Conservation (phyloP, 2,113 vertebrate genomes). For the Miniopterus natalensis region DNA sequence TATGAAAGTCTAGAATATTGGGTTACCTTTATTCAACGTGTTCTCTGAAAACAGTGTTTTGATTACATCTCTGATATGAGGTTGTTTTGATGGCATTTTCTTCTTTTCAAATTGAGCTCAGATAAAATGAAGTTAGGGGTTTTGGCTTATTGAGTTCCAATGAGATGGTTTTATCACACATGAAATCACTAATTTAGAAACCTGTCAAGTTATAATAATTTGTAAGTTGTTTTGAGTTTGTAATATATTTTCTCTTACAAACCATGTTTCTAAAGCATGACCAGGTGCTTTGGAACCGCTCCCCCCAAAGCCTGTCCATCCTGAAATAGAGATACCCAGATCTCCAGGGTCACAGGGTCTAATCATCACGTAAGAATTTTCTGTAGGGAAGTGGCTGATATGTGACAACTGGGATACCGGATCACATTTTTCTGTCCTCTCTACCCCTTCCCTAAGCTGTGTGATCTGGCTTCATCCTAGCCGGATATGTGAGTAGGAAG, state of each 20-base stretch:
- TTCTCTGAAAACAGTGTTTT: slow-evolving; percentile 50
- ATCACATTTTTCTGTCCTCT: background rate
- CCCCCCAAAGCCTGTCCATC: background rate
- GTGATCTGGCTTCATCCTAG: background rate
- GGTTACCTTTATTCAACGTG: background rate
- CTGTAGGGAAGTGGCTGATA: background rate
- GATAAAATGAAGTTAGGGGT: slow-evolving; percentile 13
- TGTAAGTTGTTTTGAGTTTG: slow-evolving; percentile 47
- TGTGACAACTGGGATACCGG: background rate
- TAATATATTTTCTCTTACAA: slow-evolving; percentile 5
- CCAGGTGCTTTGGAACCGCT: background rate
- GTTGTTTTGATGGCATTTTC: slow-evolving; percentile 59
- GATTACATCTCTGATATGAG: background rate
- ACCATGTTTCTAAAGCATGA: background rate
- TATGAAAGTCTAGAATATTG: slow-evolving; percentile 20
- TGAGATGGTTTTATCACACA: slow-evolving; percentile 46
- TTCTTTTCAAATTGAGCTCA: background rate
- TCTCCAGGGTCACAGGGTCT: background rate
- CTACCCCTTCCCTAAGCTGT: background rate
- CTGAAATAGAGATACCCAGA: background rate
- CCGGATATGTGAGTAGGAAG: background rate
- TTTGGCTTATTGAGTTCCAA: background rate
- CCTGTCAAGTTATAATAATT: background rate
- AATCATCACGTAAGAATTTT: background rate
- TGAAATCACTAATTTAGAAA: slow-evolving; percentile 48